A percentile compares a stretch with the other conserved stretches of the same genome.
Conservation (phyloP, 2,888 invertebrate genomes). For the Rhynchonema sp. region DNA sequence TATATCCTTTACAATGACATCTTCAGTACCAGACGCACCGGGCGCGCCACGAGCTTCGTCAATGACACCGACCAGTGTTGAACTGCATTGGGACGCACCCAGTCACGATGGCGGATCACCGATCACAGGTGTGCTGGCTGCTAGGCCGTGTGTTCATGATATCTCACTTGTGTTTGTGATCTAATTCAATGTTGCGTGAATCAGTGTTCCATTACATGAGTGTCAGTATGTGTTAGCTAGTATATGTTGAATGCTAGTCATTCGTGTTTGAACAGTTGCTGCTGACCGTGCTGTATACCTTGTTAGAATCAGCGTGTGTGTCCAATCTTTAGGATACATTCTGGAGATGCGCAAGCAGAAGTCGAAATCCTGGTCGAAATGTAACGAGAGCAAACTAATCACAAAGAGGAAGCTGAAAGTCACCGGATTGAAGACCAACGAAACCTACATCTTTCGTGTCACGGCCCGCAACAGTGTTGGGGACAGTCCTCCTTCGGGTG, state of each 20-base stretch:
- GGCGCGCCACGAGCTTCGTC: neutral
- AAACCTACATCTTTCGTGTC: neutral
- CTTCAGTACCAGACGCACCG: neutral
- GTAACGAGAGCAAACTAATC: neutral
- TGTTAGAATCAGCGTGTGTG: no score
- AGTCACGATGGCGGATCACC: neutral
- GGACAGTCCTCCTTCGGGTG: neutral
- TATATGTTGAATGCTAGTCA: no score
- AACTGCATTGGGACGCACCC: neutral
- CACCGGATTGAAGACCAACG: neutral
- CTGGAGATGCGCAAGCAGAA: neutral
- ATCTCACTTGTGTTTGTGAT: no score
- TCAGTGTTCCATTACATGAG: no score
- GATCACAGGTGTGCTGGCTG: no score
- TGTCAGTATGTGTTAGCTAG: no score
- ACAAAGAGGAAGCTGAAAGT: neutral
- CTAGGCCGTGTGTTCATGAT: no score
- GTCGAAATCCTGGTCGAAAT: neutral
- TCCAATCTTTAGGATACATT: no score
- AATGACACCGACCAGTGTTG: neutral
- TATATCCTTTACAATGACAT: no score
- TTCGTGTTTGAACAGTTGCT: no score
- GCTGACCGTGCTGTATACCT: no score
- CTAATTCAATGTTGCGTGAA: no score
- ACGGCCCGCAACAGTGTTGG: neutral